phyloP scores from a whole-genome alignment of 2,797 vertebrate genomes.

The Sparidentex hasta region DNA sequence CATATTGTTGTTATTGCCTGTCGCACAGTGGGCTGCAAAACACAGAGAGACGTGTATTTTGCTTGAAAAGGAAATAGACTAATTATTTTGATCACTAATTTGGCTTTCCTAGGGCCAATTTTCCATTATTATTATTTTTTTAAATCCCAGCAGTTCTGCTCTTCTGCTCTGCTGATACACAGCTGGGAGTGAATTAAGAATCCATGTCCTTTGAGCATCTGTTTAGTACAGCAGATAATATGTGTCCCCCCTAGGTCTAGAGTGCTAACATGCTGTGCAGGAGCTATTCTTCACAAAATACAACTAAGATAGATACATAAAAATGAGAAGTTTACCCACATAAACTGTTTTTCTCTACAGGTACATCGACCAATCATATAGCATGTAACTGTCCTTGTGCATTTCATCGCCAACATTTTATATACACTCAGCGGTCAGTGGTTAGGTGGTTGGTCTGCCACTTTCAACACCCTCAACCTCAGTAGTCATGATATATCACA shows the following conservation, averaged over 20 bases:
- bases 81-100: constrained; percentile 70
- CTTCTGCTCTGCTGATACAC: constrained; percentile 62
- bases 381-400: neutral
- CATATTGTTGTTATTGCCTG: constrained; percentile 32
- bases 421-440: constrained; percentile 2
- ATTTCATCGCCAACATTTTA: neutral
- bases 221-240: constrained; percentile 58
- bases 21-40: constrained; percentile 43
- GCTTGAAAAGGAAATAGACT: constrained; percentile 44
- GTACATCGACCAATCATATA: neutral
- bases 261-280: constrained; percentile 36
- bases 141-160: constrained; percentile 54
- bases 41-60: constrained; percentile 35
- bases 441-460: neutral
- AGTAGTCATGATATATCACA: neutral
- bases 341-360: neutral
- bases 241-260: constrained; percentile 40
- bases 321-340: too few species aligned
- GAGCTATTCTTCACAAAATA: constrained; percentile 43
- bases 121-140: constrained; percentile 22
- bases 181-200: constrained; percentile 68
- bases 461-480: neutral
- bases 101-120: constrained; percentile 45
- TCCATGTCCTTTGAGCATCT: constrained; percentile 63
- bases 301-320: constrained; percentile 12